Conservation (phyloP, 1,140 invertebrate genomes). For the Drosophila nebulosa region DNA sequence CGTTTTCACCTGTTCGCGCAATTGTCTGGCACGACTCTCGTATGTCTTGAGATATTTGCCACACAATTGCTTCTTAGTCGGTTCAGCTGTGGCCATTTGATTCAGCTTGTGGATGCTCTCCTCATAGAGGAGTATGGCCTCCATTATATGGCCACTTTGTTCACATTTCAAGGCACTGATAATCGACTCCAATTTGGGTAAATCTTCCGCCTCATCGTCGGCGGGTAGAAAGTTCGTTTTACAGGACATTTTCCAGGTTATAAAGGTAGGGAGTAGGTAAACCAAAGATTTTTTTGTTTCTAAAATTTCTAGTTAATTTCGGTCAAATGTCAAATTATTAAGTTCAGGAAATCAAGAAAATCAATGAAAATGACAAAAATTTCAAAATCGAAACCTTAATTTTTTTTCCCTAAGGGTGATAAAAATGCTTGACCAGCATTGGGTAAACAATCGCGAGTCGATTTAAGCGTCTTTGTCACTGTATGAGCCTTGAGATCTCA, state of each 20-base stretch:
- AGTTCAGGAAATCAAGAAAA: too few species aligned
- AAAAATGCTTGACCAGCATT: too few species aligned
- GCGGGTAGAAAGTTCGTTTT: constrained; percentile 11
- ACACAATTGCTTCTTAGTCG: constrained; percentile 41
- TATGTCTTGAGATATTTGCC: constrained; percentile 53
- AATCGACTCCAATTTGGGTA: constrained; percentile 49
- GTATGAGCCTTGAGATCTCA: too few species aligned
- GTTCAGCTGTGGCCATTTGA: constrained; percentile 41
- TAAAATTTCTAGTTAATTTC: background rate
- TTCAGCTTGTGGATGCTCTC: constrained; percentile 58
- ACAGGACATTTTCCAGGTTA: constrained; percentile 38
- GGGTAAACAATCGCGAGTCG: too few species aligned
- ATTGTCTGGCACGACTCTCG: constrained; percentile 47
- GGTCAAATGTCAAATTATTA: too few species aligned
- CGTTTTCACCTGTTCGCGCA: constrained; percentile 61
- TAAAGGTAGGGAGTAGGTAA: background rate
- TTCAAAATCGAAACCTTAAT: too few species aligned
- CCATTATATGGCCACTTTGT: constrained; percentile 62
- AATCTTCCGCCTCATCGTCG: constrained; percentile 29
- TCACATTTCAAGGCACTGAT: constrained; percentile 59
- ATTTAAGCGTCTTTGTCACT: too few species aligned
- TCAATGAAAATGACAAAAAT: too few species aligned
- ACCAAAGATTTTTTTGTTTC: background rate
- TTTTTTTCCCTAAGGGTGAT: too few species aligned
- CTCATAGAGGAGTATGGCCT: constrained; percentile 67